Conservation (phyloP, 2,888 invertebrate species). For the Trichogramma dendrolimi region DNA sequence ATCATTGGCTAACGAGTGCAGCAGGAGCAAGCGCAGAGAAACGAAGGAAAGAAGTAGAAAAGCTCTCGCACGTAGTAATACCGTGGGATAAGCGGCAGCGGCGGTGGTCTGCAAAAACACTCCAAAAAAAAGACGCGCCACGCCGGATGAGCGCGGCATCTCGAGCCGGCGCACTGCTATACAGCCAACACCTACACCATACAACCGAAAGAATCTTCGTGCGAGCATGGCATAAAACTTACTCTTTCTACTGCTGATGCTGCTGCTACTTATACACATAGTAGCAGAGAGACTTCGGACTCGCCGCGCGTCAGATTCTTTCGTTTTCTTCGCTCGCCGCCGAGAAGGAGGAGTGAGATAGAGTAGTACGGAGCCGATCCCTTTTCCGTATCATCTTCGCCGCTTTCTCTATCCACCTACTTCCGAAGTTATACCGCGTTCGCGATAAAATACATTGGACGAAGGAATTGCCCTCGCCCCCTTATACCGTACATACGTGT, state of each 20-base stretch:
- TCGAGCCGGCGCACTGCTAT: too few species aligned
- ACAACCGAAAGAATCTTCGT: conserved; percentile 26
- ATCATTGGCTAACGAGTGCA: conserved; percentile 29
- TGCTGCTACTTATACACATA: too few species aligned
- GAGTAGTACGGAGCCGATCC: not conserved
- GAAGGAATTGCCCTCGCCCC: conserved; percentile 24
- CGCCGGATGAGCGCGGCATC: too few species aligned
- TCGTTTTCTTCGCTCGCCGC: too few species aligned
- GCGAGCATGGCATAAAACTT: conserved; percentile 32
- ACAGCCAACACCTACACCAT: too few species aligned
- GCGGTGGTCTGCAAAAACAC: not conserved
- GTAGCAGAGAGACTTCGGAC: too few species aligned
- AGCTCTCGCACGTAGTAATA: too few species aligned
- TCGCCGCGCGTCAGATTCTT: too few species aligned
- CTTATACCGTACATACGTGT: not conserved
- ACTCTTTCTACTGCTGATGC: not conserved
- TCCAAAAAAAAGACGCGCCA: not conserved
- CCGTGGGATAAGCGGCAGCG: conserved; percentile 3
- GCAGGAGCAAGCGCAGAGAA: not conserved
- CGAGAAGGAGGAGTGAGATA: too few species aligned
- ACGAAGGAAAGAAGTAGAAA: too few species aligned
- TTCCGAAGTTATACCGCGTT: conserved; percentile 31
- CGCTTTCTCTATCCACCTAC: conserved; percentile 15
- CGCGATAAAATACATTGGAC: conserved; percentile 30
- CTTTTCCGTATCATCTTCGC: conserved; percentile 13